Evolutionary conservation across 1,140 invertebrate genomes (phyloP).

Genomic region (Papilio polytes): DNA sequence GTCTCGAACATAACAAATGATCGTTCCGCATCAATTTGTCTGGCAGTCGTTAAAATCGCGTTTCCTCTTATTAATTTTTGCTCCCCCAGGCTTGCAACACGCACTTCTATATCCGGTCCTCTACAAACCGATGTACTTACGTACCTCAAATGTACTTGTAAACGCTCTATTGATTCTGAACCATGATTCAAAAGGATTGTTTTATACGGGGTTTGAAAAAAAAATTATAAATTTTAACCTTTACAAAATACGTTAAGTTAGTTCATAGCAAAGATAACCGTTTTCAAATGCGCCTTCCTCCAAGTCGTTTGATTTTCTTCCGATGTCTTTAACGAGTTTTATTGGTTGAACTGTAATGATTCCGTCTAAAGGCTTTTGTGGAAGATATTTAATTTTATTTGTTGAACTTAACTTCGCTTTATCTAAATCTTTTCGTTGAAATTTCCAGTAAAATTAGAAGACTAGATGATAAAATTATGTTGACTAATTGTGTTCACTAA

Average conservation of each 20-base stretch:
- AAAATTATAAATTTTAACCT: background rate
- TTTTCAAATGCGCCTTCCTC: conserved; percentile 11
- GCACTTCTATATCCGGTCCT: conserved; percentile 48
- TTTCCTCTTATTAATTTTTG: conserved; percentile 80
- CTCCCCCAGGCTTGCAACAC: conserved; percentile 60
- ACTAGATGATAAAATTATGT: too few species aligned
- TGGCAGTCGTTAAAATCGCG: conserved; percentile 79
- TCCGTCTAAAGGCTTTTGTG: background rate
- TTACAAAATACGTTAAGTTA: background rate
- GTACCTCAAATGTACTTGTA: conserved; percentile 68
- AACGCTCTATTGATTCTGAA: conserved; percentile 65
- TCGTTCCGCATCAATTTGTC: conserved; percentile 76
- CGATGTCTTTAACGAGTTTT: conserved; percentile 19
- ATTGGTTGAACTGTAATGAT: conserved; percentile 16
- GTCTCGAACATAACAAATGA: conserved; percentile 69
- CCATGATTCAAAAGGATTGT: conserved; percentile 46
- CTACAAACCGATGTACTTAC: conserved; percentile 64
- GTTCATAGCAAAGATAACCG: conserved; percentile 20
- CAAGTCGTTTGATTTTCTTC: conserved; percentile 12
- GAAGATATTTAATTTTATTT: conserved; percentile 13
- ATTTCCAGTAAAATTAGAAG: too few species aligned
- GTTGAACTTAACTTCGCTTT: background rate
- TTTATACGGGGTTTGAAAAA: conserved; percentile 16
- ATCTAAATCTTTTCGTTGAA: background rate
- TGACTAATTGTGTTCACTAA: too few species aligned